Conservation (phyloP, 1,140 invertebrate genomes). For the Pachypsylla venusta region DNA sequence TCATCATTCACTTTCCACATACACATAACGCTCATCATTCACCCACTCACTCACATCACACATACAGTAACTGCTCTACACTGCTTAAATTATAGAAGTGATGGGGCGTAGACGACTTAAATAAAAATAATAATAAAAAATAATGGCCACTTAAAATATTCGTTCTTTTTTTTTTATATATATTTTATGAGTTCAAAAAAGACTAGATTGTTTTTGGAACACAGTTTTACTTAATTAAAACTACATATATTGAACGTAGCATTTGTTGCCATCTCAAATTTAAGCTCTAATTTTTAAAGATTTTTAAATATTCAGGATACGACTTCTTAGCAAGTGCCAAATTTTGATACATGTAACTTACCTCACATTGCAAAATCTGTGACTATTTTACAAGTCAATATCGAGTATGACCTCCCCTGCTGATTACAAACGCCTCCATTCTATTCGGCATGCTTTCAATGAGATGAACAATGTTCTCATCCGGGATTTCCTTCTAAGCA, state of each 20-base stretch:
- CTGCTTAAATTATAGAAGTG: too few relatives aligned
- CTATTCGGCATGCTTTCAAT: not conserved
- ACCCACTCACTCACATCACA: too few relatives aligned
- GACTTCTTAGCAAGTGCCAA: not conserved
- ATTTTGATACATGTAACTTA: not conserved
- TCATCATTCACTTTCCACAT: too few relatives aligned
- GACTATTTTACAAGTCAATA: not conserved
- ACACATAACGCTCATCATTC: too few relatives aligned
- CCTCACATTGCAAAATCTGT: not conserved
- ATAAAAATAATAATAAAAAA: too few relatives aligned
- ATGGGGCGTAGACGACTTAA: too few relatives aligned
- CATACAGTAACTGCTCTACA: too few relatives aligned
- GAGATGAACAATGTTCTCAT: not conserved
- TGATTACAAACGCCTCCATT: not conserved
- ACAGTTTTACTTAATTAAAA: not conserved
- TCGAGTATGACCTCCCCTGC: not conserved
- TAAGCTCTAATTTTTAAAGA: not conserved
- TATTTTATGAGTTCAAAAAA: not conserved
- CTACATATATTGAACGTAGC: not conserved
- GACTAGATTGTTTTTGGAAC: not conserved
- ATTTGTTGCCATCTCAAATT: not conserved
- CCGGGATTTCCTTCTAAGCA: not conserved
- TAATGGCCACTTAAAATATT: not conserved
- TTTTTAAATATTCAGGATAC: not conserved
- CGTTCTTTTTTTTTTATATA: not conserved